phyloP scores from a whole-genome alignment of 2,797 vertebrate genomes.

The Pangasius larnaudii region DNA sequence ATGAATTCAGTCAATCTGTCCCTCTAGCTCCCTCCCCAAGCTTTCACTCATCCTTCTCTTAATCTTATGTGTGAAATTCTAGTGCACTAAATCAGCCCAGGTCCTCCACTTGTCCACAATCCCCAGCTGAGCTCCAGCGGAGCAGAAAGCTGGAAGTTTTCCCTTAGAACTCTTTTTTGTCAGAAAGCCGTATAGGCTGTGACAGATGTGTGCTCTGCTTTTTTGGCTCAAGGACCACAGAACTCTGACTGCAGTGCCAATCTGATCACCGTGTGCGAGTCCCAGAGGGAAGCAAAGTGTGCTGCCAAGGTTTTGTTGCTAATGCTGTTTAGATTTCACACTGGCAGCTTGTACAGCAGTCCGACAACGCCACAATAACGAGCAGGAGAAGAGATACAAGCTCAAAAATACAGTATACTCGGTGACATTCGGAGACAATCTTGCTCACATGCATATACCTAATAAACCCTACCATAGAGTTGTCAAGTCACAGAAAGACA shows the following conservation, averaged over 20 bases:
- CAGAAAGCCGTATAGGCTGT: slow-evolving; percentile 31
- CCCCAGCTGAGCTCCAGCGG: slow-evolving; percentile 37
- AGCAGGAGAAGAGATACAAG: slow-evolving; percentile 18
- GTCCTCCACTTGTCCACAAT: slow-evolving; percentile 41
- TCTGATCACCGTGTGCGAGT: slow-evolving; percentile 21
- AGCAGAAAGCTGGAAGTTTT: slow-evolving; percentile 44
- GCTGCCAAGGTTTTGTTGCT: slow-evolving; percentile 28
- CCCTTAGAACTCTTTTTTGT: slow-evolving; percentile 1
- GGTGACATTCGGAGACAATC: background rate
- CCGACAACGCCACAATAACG: slow-evolving; percentile 37
- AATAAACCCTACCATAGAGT: background rate
- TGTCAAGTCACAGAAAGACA: background rate
- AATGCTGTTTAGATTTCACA: slow-evolving; percentile 44
- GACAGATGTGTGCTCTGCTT: slow-evolving; percentile 43
- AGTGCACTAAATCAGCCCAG: slow-evolving; percentile 22
- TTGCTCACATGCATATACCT: background rate
- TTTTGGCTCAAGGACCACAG: slow-evolving; percentile 23
- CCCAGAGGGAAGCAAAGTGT: slow-evolving; percentile 24
- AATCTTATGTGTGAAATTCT: slow-evolving; percentile 11
- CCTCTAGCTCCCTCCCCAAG: background rate
- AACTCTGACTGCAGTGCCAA: slow-evolving; percentile 17
- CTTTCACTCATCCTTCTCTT: background rate
- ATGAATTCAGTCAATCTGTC: slow-evolving; percentile 5
- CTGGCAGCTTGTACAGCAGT: slow-evolving; percentile 25
- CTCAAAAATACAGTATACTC: slow-evolving; percentile 22